Percentiles rank a stretch among this genome's conserved stretches.
These are phyloP conservation scores for Canis aureus DNA, from an alignment of 2,113 vertebrate species.

Conservation along the genomic window DNA sequence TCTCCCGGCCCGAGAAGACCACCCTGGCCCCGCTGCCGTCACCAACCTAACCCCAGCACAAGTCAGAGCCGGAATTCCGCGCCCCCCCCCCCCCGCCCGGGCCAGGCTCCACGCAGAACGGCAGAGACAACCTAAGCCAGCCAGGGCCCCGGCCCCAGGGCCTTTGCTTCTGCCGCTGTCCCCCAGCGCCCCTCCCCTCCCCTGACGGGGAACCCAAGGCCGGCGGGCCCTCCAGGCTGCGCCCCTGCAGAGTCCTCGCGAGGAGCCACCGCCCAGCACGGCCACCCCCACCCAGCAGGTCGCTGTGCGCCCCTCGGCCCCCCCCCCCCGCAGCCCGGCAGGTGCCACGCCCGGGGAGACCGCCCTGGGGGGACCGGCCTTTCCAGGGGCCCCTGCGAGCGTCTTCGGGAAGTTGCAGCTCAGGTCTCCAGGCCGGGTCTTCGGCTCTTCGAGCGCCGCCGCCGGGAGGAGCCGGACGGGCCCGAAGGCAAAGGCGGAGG, in stretches of 20 bases:
- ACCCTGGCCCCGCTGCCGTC: too few relatives aligned
- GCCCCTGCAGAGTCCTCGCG: neutral
- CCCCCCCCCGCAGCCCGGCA: neutral
- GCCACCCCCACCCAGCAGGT: too few relatives aligned
- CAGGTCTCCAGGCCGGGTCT: neutral
- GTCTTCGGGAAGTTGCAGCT: neutral
- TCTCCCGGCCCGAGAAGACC: too few relatives aligned
- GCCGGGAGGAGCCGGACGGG: neutral
- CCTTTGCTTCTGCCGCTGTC: too few relatives aligned
- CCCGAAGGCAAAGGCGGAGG: neutral
- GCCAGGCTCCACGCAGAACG: neutral
- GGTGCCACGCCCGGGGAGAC: neutral
- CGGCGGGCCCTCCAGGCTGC: neutral
- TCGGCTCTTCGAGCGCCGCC: too few relatives aligned
- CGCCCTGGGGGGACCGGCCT: neutral
- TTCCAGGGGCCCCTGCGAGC: neutral
- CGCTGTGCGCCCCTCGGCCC: neutral
- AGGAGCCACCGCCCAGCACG: neutral
- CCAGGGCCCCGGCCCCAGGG: neutral
- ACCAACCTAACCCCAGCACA: neutral
- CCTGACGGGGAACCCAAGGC: neutral
- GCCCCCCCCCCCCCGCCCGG: too few relatives aligned
- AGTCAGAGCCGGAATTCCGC: neutral
- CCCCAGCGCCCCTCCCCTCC: too few relatives aligned
- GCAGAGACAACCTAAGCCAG: neutral